Evolutionary conservation across 2,797 vertebrate species (phyloP), one percentile per base, ranked within the genome.

Genomic region (Macropodus opercularis): DNA sequence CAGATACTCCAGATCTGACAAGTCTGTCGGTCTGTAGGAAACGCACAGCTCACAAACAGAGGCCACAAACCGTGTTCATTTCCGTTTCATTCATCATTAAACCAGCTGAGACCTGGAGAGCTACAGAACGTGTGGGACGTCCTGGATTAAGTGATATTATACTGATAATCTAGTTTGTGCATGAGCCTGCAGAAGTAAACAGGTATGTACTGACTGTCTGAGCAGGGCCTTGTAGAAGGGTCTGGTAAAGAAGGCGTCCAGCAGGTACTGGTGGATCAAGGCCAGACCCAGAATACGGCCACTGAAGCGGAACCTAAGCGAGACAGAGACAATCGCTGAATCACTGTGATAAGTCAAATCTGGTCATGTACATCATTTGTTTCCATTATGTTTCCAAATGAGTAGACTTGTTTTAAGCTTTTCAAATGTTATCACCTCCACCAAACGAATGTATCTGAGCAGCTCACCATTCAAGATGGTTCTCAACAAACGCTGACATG

Each of bases 401-500:
- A n/a, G n/a, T n/a, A n/a, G n/a, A n/a, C n/a, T n/a, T n/a, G n/a
- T n/a, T n/a, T n/a, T n/a, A n/a, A n/a, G n/a, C n/a, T n/a, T n/a
- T n/a, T n/a, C n/a, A n/a, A n/a, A n/a, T n/a, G n/a, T n/a, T n/a
- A n/a, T n/a, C n/a, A n/a, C n/a, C n/a, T n/a, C n/a, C n/a, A n/a
- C n/a, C n/a, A n/a, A n/a, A n/a, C n/a, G n/a, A n/a, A 40, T n/a
- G 18, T 3, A 10, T 5, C 7, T 50, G 27, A 12, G 38, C 22
- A 29, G 31, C 92, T 91, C 87, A 96, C 97, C 97, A 99, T 91
- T 99, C 96, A 58, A 98, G 91, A 86, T 98, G 96, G 73, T 98
- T 98, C 91, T 99, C 96, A 22, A 99, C 96, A 60, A 98, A 98
- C 0, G 97, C 96, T 15, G 97, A 99, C 97, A 99, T 97, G 53